These are phyloP conservation scores for Dyspetes luteomarginatus DNA, from an alignment of 2,888 invertebrate genomes.

Conservation along the genomic window DNA sequence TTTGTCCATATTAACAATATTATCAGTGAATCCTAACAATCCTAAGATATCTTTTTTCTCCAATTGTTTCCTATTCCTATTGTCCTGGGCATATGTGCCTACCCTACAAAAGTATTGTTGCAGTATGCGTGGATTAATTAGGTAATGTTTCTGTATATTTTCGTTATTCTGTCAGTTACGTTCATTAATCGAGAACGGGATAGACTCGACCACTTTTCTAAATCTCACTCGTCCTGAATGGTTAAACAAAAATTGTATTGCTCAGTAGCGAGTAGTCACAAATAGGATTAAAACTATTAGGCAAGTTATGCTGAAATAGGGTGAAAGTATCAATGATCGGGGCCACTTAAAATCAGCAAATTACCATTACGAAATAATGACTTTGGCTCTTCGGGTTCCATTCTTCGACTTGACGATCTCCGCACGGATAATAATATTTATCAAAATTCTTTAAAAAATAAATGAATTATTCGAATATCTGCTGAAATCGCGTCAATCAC, in stretches of 20 bases:
- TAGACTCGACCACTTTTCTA: constrained; percentile 43
- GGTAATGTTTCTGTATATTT: constrained; percentile 79
- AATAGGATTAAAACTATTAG: too few species aligned
- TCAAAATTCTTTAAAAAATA: background rate
- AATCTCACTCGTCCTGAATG: background rate
- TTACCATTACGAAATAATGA: too few species aligned
- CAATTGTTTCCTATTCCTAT: background rate
- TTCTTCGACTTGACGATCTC: too few species aligned
- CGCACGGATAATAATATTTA: too few species aligned
- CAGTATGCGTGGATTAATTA: constrained; percentile 80
- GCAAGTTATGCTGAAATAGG: too few species aligned
- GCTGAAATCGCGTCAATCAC: background rate
- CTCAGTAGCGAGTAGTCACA: too few species aligned
- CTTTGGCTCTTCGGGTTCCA: too few species aligned
- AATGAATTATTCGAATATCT: background rate
- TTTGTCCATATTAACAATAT: background rate
- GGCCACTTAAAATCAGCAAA: too few species aligned
- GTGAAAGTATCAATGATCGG: background rate
- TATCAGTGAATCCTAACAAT: constrained; percentile 1
- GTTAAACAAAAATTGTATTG: background rate
- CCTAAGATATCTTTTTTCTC: constrained; percentile 18
- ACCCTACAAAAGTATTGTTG: constrained; percentile 74
- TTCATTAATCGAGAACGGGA: constrained; percentile 46
- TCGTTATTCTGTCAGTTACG: constrained; percentile 53
- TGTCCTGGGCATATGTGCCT: constrained; percentile 9